phyloP scores from a whole-genome alignment of 2,888 invertebrate species.

The Neoscelio sp. region DNA sequence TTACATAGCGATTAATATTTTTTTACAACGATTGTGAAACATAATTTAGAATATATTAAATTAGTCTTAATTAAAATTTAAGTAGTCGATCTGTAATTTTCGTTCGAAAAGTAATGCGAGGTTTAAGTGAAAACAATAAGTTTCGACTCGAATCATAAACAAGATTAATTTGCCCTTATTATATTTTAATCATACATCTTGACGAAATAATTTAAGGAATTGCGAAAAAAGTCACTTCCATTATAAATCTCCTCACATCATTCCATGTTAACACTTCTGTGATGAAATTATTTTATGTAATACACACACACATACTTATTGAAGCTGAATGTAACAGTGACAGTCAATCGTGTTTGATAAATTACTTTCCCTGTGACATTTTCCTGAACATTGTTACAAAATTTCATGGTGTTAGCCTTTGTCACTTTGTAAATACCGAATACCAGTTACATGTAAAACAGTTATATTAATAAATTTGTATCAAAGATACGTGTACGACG shows the following conservation, averaged over 20 bases:
- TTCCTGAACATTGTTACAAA: neutral
- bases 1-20: conserved; percentile 45
- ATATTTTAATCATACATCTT: neutral
- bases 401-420: neutral
- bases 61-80: conserved; percentile 12
- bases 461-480: conserved; percentile 12
- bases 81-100: neutral
- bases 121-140: conserved; percentile 3
- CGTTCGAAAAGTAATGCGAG: neutral
- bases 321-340: neutral
- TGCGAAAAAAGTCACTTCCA: conserved; percentile 40
- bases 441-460: conserved; percentile 2
- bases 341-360: too few species aligned
- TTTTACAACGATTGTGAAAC: conserved; percentile 42
- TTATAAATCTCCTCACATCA: conserved; percentile 23
- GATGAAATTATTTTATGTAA: conserved; percentile 35
- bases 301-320: conserved; percentile 6
- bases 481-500: conserved; percentile 18
- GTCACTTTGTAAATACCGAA: conserved; percentile 24
- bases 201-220: conserved; percentile 18
- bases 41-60: conserved; percentile 41
- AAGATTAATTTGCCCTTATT: too few species aligned
- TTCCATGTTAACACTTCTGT: conserved; percentile 46
- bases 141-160: too few species aligned
- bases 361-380: conserved; percentile 7